These are phyloP conservation scores for Petroica traversi DNA, from an alignment of 2,113 vertebrate genomes.

Conservation along the genomic window DNA sequence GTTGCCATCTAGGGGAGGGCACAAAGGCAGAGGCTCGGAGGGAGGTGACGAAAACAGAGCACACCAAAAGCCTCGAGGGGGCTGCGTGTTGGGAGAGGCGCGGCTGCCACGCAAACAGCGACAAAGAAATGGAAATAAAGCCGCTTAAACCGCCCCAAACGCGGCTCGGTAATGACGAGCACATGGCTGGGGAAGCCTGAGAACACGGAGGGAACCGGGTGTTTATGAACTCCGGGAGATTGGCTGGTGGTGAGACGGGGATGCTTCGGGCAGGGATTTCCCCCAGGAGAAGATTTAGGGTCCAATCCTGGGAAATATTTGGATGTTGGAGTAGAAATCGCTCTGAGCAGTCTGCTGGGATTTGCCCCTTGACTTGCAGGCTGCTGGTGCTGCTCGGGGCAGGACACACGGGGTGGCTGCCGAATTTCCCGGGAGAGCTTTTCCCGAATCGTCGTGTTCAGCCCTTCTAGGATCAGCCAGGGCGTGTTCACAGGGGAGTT, in stretches of 20 bases:
- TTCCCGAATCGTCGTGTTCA: fast-evolving
- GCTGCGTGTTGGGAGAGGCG: neutral
- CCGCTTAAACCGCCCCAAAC: neutral
- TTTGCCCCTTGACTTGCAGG: neutral
- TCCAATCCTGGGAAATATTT: neutral
- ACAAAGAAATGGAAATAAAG: neutral
- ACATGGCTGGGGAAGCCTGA: neutral
- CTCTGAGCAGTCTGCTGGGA: neutral
- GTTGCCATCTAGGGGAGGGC: conserved; percentile 57
- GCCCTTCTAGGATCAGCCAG: fast-evolving
- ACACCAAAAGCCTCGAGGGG: neutral
- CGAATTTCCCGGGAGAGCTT: fast-evolving
- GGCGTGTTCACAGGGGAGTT: neutral
- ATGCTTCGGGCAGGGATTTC: neutral
- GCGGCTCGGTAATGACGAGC: neutral
- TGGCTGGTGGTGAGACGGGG: neutral
- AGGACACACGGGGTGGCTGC: fast-evolving
- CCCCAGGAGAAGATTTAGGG: neutral
- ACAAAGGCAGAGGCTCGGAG: neutral
- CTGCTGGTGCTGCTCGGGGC: neutral
- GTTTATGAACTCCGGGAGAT: neutral
- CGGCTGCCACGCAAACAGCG: neutral
- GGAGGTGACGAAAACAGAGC: neutral
- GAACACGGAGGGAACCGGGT: fast-evolving
- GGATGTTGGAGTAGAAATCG: neutral